Evolutionary conservation across 2,113 vertebrate species (phyloP).

Genomic region (Rhipidura dahli): DNA sequence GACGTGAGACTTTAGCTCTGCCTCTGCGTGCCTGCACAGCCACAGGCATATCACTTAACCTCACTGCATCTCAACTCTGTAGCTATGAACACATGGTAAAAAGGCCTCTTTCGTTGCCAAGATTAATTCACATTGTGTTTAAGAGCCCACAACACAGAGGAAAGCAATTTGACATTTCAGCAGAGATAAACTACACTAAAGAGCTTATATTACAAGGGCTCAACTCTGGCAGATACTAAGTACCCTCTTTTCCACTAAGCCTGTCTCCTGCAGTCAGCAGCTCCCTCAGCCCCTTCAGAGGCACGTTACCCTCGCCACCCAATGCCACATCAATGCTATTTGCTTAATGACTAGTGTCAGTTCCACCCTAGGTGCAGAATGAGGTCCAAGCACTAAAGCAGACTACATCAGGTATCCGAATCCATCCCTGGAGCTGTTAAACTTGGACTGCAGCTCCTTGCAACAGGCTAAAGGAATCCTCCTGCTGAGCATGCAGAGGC

Average conservation of each 20-base stretch:
- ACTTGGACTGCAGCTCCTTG: constrained; percentile 44
- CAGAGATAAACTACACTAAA: constrained; percentile 19
- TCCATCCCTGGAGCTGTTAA: background rate
- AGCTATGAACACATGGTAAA: background rate
- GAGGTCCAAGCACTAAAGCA: background rate
- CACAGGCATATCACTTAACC: background rate
- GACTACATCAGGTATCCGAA: background rate
- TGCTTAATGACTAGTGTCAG: background rate
- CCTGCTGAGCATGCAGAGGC: constrained; percentile 24
- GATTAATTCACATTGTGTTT: background rate
- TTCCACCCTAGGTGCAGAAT: background rate
- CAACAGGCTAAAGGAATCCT: constrained; percentile 54
- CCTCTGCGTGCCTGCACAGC: background rate
- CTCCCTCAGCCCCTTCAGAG: background rate
- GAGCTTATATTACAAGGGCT: constrained; percentile 10
- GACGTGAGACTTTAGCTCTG: background rate
- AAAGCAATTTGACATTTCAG: constrained; percentile 16
- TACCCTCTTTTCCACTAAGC: background rate
- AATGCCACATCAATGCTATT: background rate
- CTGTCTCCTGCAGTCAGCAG: background rate
- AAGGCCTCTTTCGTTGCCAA: background rate
- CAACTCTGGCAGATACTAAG: background rate
- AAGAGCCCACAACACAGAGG: background rate
- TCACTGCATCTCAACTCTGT: background rate
- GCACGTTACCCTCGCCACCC: background rate